Evolutionary conservation across 1,140 invertebrate genomes (phyloP).

Genomic region (Drosophila busckii): DNA sequence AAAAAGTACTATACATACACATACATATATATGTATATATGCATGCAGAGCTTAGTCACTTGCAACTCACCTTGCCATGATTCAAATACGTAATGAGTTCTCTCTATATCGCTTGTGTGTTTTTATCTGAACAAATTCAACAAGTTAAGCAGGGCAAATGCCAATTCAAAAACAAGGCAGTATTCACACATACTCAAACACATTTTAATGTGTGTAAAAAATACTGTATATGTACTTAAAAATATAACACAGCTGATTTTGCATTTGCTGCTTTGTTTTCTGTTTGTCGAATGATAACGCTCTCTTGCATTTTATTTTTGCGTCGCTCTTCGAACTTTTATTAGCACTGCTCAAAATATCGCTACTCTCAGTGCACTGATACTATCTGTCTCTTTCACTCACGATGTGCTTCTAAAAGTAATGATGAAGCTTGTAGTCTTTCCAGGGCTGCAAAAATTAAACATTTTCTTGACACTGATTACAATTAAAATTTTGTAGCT

Average conservation of each 20-base stretch:
- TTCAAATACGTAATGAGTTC: constrained; percentile 12
- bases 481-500: too few species aligned
- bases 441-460: constrained; percentile 8
- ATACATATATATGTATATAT: too few species aligned
- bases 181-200: too few species aligned
- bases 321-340: neutral
- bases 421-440: too few species aligned
- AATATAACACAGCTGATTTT: constrained; percentile 39
- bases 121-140: constrained; percentile 40
- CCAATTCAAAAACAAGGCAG: neutral
- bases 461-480: too few species aligned
- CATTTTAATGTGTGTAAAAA: neutral
- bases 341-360: constrained; percentile 7
- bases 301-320: neutral
- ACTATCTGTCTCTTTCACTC: too few species aligned
- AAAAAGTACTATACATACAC: too few species aligned
- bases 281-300: neutral
- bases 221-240: neutral
- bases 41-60: too few species aligned
- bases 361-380: too few species aligned
- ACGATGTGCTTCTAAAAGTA: too few species aligned
- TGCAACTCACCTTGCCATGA: constrained; percentile 45
- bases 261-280: constrained; percentile 10
- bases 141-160: too few species aligned
- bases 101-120: neutral